Evolutionary conservation across 2,888 invertebrate species (phyloP).

Genomic region (Epicampocera succincta): DNA sequence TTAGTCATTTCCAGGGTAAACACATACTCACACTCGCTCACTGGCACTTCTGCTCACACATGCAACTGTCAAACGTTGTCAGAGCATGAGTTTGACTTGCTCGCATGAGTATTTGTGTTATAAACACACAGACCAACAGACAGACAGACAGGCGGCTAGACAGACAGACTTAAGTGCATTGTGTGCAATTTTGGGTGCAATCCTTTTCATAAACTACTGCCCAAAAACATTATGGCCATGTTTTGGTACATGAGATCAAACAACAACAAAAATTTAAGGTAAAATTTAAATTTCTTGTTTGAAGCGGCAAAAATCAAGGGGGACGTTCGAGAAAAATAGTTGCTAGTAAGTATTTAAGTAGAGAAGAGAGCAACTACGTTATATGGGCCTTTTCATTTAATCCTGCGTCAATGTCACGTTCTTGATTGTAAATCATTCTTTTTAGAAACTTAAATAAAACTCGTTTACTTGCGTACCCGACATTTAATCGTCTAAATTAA

Average conservation of each 20-base stretch:
- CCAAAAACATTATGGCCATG: constrained; percentile 52
- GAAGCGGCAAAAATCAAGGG: no score
- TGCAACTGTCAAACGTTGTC: constrained; percentile 10
- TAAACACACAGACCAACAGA: constrained; percentile 53
- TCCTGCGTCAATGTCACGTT: no score
- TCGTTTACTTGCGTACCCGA: no score
- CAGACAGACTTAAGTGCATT: constrained; percentile 65
- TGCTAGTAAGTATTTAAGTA: no score
- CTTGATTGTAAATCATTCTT: no score
- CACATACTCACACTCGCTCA: constrained; percentile 1
- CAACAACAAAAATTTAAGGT: not conserved
- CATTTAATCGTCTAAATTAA: no score
- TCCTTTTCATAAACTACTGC: constrained; percentile 68
- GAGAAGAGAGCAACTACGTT: no score
- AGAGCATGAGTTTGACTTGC: constrained; percentile 8
- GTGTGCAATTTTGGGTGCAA: constrained; percentile 65
- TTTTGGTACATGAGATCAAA: constrained; percentile 14
- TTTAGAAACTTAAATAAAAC: no score
- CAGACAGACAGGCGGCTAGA: constrained; percentile 30
- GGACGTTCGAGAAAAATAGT: no score
- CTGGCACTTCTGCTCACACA: not conserved
- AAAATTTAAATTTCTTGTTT: constrained; percentile 10
- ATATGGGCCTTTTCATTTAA: no score
- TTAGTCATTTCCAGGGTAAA: constrained; percentile 66
- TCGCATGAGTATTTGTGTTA: constrained; percentile 10